These are phyloP conservation scores for Chionoecetes opilio DNA, from an alignment of 1,140 invertebrate genomes.

Conservation along the genomic window DNA sequence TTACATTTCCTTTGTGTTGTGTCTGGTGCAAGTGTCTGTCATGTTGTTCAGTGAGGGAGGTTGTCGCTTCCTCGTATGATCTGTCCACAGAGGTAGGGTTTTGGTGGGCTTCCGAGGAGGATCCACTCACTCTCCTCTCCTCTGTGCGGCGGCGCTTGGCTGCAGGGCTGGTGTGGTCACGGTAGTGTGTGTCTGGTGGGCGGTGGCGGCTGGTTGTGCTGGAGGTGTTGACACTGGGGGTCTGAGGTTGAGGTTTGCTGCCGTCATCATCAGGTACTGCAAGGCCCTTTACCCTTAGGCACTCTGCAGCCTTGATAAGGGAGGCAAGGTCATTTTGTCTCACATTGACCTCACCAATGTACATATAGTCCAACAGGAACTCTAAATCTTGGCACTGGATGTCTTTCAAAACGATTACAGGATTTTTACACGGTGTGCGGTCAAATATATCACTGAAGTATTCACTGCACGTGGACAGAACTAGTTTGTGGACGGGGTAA, in stretches of 20 bases:
- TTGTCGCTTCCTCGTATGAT: conserved; percentile 16
- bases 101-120: neutral
- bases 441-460: conserved; percentile 81
- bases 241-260: conserved; percentile 33
- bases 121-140: conserved; percentile 55
- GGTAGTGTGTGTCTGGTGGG: neutral
- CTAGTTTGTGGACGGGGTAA: conserved; percentile 80
- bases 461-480: conserved; percentile 81
- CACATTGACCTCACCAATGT: conserved; percentile 81
- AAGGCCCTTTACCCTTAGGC: conserved; percentile 79
- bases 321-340: conserved; percentile 79
- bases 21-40: conserved; percentile 9
- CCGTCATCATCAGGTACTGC: conserved; percentile 81
- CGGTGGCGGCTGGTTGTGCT: conserved; percentile 31
- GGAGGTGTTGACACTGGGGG: neutral
- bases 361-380: conserved; percentile 80
- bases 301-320: conserved; percentile 80
- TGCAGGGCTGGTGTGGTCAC: conserved; percentile 48
- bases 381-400: conserved; percentile 80
- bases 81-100: neutral
- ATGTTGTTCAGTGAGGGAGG: conserved; percentile 29
- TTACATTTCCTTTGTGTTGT: conserved; percentile 40
- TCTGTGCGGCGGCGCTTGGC: conserved; percentile 64
- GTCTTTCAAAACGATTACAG: conserved; percentile 80
- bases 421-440: conserved; percentile 80